Conservation (phyloP, 2,888 invertebrate genomes). For the Epiblema foenella region DNA sequence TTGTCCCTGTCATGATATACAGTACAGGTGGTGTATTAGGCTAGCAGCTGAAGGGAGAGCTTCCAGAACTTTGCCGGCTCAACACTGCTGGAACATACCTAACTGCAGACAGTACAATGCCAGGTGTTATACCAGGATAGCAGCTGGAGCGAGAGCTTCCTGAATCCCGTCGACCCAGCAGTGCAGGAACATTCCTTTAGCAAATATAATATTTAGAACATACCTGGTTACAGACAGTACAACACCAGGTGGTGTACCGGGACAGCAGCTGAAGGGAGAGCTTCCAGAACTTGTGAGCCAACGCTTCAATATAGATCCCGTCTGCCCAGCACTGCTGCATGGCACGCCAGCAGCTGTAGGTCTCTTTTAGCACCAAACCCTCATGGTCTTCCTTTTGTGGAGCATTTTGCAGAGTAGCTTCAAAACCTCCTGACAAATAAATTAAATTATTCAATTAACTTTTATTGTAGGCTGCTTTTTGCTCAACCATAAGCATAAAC, state of each 20-base stretch:
- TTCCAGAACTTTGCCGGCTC: constrained; percentile 93
- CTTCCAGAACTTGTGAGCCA: constrained; percentile 95
- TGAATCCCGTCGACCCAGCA: constrained; percentile 94
- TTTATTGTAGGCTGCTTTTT: too few relatives aligned
- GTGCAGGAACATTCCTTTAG: constrained; percentile 50
- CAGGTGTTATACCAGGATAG: constrained; percentile 91
- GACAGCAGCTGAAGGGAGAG: constrained; percentile 93
- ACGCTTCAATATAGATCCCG: constrained; percentile 91
- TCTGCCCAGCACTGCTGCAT: constrained; percentile 89
- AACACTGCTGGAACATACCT: constrained; percentile 82
- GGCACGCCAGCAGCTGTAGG: constrained; percentile 78
- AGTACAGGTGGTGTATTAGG: too few relatives aligned
- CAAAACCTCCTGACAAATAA: constrained; percentile 69
- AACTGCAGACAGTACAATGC: constrained; percentile 77
- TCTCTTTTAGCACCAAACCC: constrained; percentile 78
- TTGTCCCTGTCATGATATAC: too few relatives aligned
- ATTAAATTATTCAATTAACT: too few relatives aligned
- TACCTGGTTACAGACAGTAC: constrained; percentile 61
- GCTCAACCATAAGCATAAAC: too few relatives aligned
- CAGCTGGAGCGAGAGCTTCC: constrained; percentile 94
- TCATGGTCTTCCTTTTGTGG: constrained; percentile 65
- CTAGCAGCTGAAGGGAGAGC: constrained; percentile 84
- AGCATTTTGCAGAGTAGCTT: constrained; percentile 65
- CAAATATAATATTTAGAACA: neutral
- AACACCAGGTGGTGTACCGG: constrained; percentile 91